Conservation (phyloP, 2,888 invertebrate genomes). For the Stenotaenia linearis region DNA sequence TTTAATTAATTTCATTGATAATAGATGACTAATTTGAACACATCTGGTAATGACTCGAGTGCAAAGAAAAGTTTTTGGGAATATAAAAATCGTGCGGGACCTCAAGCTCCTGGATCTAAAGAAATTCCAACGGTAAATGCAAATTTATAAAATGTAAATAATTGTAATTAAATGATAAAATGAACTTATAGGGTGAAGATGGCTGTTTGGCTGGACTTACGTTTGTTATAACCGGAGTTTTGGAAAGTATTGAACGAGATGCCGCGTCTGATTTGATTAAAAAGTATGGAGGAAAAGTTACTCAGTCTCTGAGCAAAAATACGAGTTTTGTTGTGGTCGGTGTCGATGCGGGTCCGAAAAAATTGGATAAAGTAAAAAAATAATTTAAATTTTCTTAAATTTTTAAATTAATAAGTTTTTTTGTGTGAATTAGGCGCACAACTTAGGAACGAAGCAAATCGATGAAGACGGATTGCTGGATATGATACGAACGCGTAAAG, state of each 20-base stretch:
- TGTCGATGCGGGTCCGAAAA: conserved; percentile 77
- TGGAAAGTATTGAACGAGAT: conserved; percentile 80
- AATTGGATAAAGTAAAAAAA: conserved; percentile 60
- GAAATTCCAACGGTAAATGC: conserved; percentile 67
- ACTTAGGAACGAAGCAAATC: conserved; percentile 63
- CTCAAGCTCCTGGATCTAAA: conserved; percentile 74
- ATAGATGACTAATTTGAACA: background rate
- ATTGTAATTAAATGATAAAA: background rate
- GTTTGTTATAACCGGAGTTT: conserved; percentile 67
- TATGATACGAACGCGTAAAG: conserved; percentile 50
- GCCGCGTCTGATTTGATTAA: conserved; percentile 67
- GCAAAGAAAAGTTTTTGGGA: conserved; percentile 58
- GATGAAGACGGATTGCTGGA: conserved; percentile 77
- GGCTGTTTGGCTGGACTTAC: conserved; percentile 49
- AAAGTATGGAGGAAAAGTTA: conserved; percentile 73
- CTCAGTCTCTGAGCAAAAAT: conserved; percentile 67
- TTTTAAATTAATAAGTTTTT: background rate
- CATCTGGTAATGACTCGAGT: background rate
- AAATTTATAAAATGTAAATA: background rate
- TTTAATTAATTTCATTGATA: too few relatives aligned
- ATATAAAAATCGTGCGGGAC: conserved; percentile 63
- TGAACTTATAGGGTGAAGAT: conserved; percentile 45
- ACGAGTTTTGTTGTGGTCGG: conserved; percentile 78
- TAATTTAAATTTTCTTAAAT: background rate
- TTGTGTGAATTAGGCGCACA: conserved; percentile 41